Base-by-base conservation (phyloP, 1,140 invertebrate genomes). In the roundworm (Caenorhabditis elegans) region DNA sequence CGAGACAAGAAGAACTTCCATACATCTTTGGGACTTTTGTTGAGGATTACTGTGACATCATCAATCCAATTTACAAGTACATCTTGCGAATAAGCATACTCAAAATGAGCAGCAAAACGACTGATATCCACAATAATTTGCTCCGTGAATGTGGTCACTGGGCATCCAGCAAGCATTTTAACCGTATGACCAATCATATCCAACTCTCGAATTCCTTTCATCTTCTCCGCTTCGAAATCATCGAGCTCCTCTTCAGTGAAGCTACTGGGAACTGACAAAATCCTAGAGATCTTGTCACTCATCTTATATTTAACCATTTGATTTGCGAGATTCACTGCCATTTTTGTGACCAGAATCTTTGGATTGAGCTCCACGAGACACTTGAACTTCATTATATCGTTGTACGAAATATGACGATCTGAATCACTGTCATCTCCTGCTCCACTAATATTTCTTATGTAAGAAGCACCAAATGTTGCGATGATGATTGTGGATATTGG, bases 241-340 rank as follows among this genome's bases (percentile, higher is more conserved):
- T 39, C 60, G 2, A 70, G 8, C 22, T 70, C 60, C 22, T n/a
- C n/a, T 39, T 70, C 60, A 39, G 34, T 19, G 13, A 26, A 6
- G 17, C 13, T 17, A 24, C 8, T 43, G 3, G 34, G 26, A 19
- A 39, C 3, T 6, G 28, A 15, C 5, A 70, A 36, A 6, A 43
- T 39, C 22, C n/a, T 70, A 10, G 60, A 39, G 17, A 36, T 70
- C 8, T 39, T 70, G 3, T 70, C 60, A 15, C n/a, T 39, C 60
- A 70, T 70, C 11, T 70, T 70, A 17, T 70, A 70, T 39, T 15
- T 15, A 70, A 70, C n/a, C 34, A 70, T 70, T 24, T 70, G 60
- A 43, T 70, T 43, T 8, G 60, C 34, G 34, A 70, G 19, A 22
- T 70, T 70, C 2, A 24, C 11, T 22, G n/a, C 60, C 34, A 70